Base-by-base conservation (phyloP, 2,113 vertebrate species). In the Nansenia antarctica region DNA sequence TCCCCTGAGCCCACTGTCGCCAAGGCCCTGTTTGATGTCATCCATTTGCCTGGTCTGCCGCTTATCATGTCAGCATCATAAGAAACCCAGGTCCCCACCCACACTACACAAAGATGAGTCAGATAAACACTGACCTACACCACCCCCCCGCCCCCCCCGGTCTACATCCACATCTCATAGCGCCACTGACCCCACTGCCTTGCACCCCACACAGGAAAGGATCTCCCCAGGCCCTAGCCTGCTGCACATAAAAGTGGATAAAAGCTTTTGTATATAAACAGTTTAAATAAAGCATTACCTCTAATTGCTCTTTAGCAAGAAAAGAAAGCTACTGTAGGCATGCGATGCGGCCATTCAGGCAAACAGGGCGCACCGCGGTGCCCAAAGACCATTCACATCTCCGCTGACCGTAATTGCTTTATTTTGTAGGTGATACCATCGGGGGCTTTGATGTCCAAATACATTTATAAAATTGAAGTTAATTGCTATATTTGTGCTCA, bases 221-320 rank as follows among this genome's bases (percentile, higher is more conserved):
- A 86, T 85, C 89, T 88, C 87, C 89, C 82, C 84, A 75, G 86
- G 85, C 81, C 81, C 87, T 81, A 87, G 88, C 83, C 88, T 74
- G 45, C 81, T 79, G 82, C 76, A 90, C 86, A 92, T 87, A 86
- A 87, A 85, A 90, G 84, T 83, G 81, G 87, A 92, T 90, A 90
- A 90, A 93, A 88, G 87, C 86, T 70, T 91, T 82, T 87, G 89
- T 91, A 85, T 88, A 90, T 89, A 92, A 92, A 91, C 90, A 87
- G 86, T 90, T 90, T 89, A 90, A 92, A 91, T 91, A 89, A 92
- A 89, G 90, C 89, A 90, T 93, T 91, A 93, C 55, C 61, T 26
- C 84, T 92, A 93, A 91, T 92, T 88, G 86, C 84, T 86, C 82
- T 88, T 89, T 76, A 90, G 90, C 88, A 77, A 88, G 86, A 87